Evolutionary conservation across 2,113 vertebrate species (phyloP), one percentile per base, ranked within the genome.

Genomic region (Oncorhynchus tshawytscha): DNA sequence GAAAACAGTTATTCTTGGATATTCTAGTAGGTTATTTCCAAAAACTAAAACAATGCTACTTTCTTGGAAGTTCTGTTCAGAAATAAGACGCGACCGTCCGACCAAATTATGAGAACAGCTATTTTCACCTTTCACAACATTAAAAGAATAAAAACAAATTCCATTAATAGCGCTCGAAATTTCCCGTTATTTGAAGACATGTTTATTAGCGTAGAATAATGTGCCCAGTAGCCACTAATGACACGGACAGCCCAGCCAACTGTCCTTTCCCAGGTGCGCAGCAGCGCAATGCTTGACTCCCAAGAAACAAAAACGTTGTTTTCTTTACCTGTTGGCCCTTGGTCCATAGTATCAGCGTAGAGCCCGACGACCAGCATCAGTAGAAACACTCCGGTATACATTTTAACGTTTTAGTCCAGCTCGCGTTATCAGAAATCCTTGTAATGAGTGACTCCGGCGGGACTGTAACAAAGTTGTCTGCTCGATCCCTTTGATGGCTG

Each of bases 241-340:
- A 2, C 20, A 62, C 1, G 5, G n/a, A 62, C 59, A 62, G 18
- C n/a, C 51, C 51, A 54, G 16, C 51, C 51, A 54, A 54, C 51
- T 16, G 65, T 29, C 13, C 15, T 29, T 68, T 34, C 68, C 45
- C 68, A 70, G 68, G 68, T 70, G 68, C 68, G n/a, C 68, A 51
- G 68, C 34, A 24, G 34, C 68, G 22, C 68, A 51, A 34, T 70
- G 45, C 8, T 16, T 59, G 65, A 24, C 76, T 73, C 49, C 16
- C 57, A 3, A 7, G 49, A 45, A 67, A 29, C 39, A 20, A 54
- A 4, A 67, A 65, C 16, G 31, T 45, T 70, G 9, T 20, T 5
- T 5, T 15, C 29, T 67, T 82, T 92, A 93, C 92, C 92, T 93
- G 92, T 91, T 91, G 91, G 91, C 74, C 90, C 88, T n/a, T 93